Evolutionary conservation across 1,140 invertebrate species (phyloP), one percentile per base, ranked within the genome.

Genomic region (Mylabris phalerata): DNA sequence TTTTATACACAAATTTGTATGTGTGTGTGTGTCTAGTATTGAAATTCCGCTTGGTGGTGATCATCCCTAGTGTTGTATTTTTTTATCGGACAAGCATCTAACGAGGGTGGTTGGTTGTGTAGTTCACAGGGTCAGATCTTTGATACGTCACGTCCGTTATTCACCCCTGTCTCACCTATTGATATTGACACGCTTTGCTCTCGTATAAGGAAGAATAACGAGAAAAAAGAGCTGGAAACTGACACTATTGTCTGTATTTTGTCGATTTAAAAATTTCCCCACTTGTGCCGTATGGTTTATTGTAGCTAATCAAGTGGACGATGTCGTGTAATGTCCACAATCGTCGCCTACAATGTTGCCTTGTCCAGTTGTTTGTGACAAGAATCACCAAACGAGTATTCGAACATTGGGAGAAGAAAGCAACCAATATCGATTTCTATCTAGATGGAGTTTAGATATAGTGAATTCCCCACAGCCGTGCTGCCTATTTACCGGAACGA

Each of bases 71-170:
- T 32, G 32, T 32, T 32, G 61, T 65, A 55, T 62, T 57, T 32
- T 66, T 67, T 67, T 66, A 66, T 65, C 64, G 59, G 66, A 57
- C 64, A 59, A 58, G 59, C 50, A 67, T 67, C 66, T 67, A 67
- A 67, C 64, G 66, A 66, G 66, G 66, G 66, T 64, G 9, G 66
- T 61, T 60, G 63, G 55, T 55, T 58, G 63, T 59, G 51, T 48
- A 47, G 43, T 55, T 57, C 55, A 54, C 57, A 39, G 51, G 63
- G 55, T 63, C 61, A 61, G 66, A 67, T 67, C 66, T 67, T 67
- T 66, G 66, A 67, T 67, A 67, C 64, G 66, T 66, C 66, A 68
- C 70, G 70, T 70, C 62, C 64, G 58, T 19, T 41, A 42, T 11
- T 19, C 52, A 32, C 42, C 51, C 43, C 51, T 46, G 26, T 46